Conservation (phyloP, 37 sponge, comb jelly and placozoan genomes). For the Geodia barretti region DNA sequence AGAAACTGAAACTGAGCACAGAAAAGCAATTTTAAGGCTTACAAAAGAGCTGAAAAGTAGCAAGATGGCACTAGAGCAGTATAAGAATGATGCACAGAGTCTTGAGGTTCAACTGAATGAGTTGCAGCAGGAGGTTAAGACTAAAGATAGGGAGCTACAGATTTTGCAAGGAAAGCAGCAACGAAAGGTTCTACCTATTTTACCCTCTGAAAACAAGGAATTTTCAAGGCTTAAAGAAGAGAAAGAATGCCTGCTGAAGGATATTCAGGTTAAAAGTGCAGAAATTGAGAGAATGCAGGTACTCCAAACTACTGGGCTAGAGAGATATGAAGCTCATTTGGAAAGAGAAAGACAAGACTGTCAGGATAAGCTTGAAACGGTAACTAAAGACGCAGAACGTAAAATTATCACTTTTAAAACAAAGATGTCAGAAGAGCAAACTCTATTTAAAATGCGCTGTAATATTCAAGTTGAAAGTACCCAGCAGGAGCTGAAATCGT, state of each 20-base stretch:
- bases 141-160: background rate
- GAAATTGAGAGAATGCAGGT: background rate
- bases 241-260: background rate
- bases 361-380: background rate
- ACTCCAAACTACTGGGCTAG: background rate
- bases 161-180: background rate
- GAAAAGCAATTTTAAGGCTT: background rate
- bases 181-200: background rate
- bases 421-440: background rate
- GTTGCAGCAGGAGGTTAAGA: background rate
- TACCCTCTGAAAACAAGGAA: background rate
- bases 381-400: background rate
- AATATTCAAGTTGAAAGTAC: background rate
- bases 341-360: background rate
- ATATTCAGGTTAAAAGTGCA: background rate
- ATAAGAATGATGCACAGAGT: background rate
- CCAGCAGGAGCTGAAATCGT: background rate
- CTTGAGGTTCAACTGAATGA: conserved; percentile 1
- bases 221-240: background rate
- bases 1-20: background rate
- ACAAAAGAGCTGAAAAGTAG: conserved; percentile 14
- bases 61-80: background rate
- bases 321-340: background rate
- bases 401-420: background rate
- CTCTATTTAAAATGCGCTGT: background rate